Evolutionary conservation across 2,888 invertebrate genomes (phyloP).

Genomic region (Pammene aurita): DNA sequence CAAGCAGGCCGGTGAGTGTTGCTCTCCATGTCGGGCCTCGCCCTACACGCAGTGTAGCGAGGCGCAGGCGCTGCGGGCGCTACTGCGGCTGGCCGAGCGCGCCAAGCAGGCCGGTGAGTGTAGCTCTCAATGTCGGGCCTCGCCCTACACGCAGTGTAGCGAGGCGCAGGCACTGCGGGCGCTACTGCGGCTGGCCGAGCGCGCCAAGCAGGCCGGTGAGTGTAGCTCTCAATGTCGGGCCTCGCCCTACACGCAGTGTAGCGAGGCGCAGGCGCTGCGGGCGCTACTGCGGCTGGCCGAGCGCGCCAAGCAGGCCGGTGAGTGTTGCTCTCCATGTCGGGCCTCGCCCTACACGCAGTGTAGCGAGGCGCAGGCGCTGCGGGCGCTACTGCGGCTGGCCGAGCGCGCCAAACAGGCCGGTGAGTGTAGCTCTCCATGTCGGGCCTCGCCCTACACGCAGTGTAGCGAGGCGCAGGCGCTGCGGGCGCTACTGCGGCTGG

Average conservation of each 20-base stretch:
- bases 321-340: conserved; percentile 84
- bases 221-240: conserved; percentile 85
- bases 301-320: conserved; percentile 64
- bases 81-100: conserved; percentile 68
- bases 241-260: conserved; percentile 88
- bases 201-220: conserved; percentile 70
- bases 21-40: conserved; percentile 87
- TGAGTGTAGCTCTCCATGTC: conserved; percentile 83
- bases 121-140: conserved; percentile 87
- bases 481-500: conserved; percentile 80
- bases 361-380: conserved; percentile 93
- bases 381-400: conserved; percentile 81
- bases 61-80: conserved; percentile 90
- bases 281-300: conserved; percentile 75
- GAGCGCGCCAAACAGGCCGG: conserved; percentile 66
- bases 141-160: conserved; percentile 87
- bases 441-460: conserved; percentile 86
- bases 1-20: conserved; percentile 68
- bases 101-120: conserved; percentile 69
- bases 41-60: conserved; percentile 90
- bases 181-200: conserved; percentile 71
- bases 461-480: conserved; percentile 95
- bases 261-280: conserved; percentile 94
- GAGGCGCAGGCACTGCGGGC: conserved; percentile 93
- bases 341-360: conserved; percentile 88